A percentile compares a stretch with the other conserved stretches of the same genome.
phyloP scores from a whole-genome alignment of 2,888 invertebrate species.

The Melanostoma scalare region DNA sequence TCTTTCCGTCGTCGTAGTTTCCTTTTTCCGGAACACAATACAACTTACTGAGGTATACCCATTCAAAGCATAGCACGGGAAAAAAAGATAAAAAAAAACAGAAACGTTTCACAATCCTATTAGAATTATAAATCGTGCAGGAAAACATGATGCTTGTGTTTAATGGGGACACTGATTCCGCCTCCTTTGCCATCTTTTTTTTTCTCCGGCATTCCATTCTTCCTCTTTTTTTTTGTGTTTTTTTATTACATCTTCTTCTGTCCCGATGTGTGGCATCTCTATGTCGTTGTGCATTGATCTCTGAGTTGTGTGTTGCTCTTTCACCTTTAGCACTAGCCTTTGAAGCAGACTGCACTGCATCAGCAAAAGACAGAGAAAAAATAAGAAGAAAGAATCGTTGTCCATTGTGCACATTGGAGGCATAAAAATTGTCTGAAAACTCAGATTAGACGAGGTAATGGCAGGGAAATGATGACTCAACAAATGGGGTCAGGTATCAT shows the following conservation, averaged over 20 bases:
- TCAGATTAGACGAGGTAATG: constrained; percentile 35
- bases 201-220: neutral
- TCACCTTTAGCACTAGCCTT: constrained; percentile 24
- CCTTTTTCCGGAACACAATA: no score
- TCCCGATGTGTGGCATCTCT: neutral
- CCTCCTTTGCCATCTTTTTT: constrained; percentile 24
- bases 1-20: no score
- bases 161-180: constrained; percentile 1
- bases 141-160: constrained; percentile 20
- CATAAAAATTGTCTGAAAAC: constrained; percentile 14
- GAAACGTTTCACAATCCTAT: constrained; percentile 38
- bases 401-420: neutral
- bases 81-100: no score
- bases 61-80: no score
- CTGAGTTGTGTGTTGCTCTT: constrained; percentile 9
- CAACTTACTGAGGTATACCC: no score
- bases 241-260: neutral
- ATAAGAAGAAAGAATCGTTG: neutral
- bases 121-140: constrained; percentile 43
- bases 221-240: neutral
- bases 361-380: neutral
- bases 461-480: constrained; percentile 4
- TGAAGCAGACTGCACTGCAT: constrained; percentile 5
- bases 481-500: constrained; percentile 19
- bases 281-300: constrained; percentile 8